Evolutionary conservation across 2,888 invertebrate genomes (phyloP), one percentile per base, ranked within the genome.

Genomic region (Pantelozetes paolii): DNA sequence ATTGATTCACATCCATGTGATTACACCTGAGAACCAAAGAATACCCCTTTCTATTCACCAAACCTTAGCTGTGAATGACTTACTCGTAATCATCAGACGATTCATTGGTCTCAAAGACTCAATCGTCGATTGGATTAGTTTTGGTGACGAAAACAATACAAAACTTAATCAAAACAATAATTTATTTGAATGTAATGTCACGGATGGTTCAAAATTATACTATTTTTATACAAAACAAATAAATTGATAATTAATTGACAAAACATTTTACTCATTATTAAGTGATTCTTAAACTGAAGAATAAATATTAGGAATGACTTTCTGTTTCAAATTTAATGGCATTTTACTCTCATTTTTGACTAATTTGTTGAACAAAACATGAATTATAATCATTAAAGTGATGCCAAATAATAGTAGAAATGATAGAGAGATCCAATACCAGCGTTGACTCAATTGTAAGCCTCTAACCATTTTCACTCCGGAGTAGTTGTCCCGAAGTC

Each of bases 161-260:
- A 28, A 62, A 62, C n/a, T 62, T 0, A 13, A 18, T 8, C 30
- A 28, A 18, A 18, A 62, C 32, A 62, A 62, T 3, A 32, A 36
- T 6, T 32, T 67, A 23, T 11, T 3, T 40, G 67, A 67, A 20
- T 40, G 20, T 13, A 23, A 42, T 20, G 36, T 67, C 9, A 67
- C 9, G 40, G 67, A 67, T 40, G 67, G 67, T 2, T 40, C 67
- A 1, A 36, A 67, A 67, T 23, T 67, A 20, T 67, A 40, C 40
- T 62, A 62, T 62, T n/a, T n/a, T n/a, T n/a, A n/a, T n/a, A n/a
- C n/a, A n/a, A n/a, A n/a, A n/a, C n/a, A n/a, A n/a, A n/a, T n/a
- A n/a, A n/a, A n/a, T n/a, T n/a, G n/a, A n/a, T n/a, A n/a, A n/a
- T n/a, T n/a, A n/a, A n/a, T n/a, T n/a, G n/a, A n/a, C n/a, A n/a